Conservation (phyloP, 23 tunicate species). For the Styela clava region DNA sequence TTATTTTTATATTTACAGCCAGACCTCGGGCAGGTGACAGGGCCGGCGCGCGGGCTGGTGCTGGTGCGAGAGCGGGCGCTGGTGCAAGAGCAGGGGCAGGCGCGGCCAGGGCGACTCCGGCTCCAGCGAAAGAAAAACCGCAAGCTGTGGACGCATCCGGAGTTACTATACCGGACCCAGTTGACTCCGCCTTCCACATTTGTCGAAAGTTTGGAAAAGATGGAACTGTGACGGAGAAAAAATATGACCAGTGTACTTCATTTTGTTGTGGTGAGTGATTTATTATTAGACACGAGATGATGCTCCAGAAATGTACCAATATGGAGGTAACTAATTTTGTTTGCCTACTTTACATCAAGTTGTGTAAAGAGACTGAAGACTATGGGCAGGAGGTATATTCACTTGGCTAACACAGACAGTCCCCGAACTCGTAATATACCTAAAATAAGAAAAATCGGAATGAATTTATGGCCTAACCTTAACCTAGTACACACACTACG, state of each 20-base stretch:
- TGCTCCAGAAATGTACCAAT: no score
- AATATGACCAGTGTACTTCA: slow-evolving; percentile 68
- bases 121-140: background rate
- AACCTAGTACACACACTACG: no score
- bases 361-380: no score
- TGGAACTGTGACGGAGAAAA: slow-evolving; percentile 27
- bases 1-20: no score
- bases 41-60: background rate
- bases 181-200: background rate
- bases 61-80: background rate
- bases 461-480: no score
- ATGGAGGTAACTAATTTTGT: no score
- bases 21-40: background rate
- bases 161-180: background rate
- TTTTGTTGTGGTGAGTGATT: slow-evolving; percentile 73
- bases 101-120: background rate
- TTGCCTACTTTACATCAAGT: no score
- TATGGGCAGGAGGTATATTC: no score
- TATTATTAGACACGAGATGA: no score
- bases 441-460: no score
- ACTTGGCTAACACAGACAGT: no score
- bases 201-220: slow-evolving; percentile 21
- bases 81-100: background rate
- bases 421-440: no score
- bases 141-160: slow-evolving; percentile 4